These are phyloP conservation scores for Heliocidaris erythrogramma DNA, from an alignment of 35 echinoderm and acorn worm species.

Conservation along the genomic window DNA sequence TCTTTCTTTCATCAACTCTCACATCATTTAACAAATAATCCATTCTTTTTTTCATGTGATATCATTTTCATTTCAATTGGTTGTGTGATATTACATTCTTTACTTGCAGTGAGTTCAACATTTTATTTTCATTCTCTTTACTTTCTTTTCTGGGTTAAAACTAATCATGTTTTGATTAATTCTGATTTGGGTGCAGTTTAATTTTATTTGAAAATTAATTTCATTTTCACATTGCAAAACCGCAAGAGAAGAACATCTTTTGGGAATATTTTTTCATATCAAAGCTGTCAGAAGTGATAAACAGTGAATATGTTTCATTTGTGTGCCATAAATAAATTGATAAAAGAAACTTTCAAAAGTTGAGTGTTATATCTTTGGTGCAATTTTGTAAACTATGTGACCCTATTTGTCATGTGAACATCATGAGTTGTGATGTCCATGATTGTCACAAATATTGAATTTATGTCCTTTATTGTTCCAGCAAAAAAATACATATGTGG, in stretches of 20 bases:
- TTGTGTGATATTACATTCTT: neutral
- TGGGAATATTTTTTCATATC: neutral
- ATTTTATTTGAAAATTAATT: neutral
- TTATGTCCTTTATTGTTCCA: neutral
- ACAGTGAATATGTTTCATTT: neutral
- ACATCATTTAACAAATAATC: neutral
- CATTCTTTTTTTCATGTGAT: neutral
- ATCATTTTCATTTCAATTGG: neutral
- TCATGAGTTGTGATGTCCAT: neutral
- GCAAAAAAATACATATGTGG: neutral
- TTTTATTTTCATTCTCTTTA: neutral
- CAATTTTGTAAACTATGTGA: neutral
- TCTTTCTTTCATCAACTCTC: neutral
- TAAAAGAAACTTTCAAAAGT: neutral
- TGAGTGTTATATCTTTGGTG: neutral
- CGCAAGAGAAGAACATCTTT: neutral
- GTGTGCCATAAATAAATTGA: neutral
- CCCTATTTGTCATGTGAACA: neutral
- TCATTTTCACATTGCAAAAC: neutral
- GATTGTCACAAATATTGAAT: constrained; percentile 12
- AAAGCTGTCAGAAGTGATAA: neutral
- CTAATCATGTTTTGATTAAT: neutral
- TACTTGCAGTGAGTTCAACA: neutral
- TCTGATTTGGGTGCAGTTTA: neutral
- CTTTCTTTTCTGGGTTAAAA: neutral